Conservation (phyloP, 1,140 invertebrate genomes). For the Frieseomelitta varia region DNA sequence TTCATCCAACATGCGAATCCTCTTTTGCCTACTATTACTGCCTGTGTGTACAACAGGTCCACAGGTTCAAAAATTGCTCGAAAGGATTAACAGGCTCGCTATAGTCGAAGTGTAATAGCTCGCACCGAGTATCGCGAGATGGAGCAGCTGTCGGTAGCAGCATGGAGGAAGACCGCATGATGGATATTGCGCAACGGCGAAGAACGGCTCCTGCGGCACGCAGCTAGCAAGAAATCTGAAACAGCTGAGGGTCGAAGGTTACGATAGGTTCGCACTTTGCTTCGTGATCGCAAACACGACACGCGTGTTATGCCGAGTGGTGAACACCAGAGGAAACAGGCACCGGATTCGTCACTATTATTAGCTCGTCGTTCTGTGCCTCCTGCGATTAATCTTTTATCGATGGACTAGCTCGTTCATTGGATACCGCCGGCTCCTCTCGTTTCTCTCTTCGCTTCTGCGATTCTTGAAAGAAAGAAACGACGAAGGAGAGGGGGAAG, state of each 20-base stretch:
- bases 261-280: conserved; percentile 44
- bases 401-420: not conserved
- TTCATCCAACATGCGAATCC: too few relatives aligned
- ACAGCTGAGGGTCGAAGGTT: conserved; percentile 37
- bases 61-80: too few relatives aligned
- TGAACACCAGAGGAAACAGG: not conserved
- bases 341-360: conserved; percentile 8
- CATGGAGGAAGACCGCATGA: not conserved
- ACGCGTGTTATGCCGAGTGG: conserved; percentile 30
- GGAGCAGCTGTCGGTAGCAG: too few relatives aligned
- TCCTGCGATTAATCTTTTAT: not conserved
- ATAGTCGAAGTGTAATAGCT: not conserved
- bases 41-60: too few relatives aligned
- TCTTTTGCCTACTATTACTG: too few relatives aligned
- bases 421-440: not conserved
- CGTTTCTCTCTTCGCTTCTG: not conserved
- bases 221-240: conserved; percentile 41
- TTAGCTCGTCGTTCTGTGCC: not conserved
- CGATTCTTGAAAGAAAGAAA: not conserved
- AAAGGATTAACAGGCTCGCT: not conserved
- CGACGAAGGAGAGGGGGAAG: too few relatives aligned
- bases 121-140: not conserved
- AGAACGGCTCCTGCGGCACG: conserved; percentile 34
- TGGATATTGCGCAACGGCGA: conserved; percentile 17
- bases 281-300: conserved; percentile 37